Conservation (phyloP, 2,888 invertebrate species). For the Ochropleura plecta region DNA sequence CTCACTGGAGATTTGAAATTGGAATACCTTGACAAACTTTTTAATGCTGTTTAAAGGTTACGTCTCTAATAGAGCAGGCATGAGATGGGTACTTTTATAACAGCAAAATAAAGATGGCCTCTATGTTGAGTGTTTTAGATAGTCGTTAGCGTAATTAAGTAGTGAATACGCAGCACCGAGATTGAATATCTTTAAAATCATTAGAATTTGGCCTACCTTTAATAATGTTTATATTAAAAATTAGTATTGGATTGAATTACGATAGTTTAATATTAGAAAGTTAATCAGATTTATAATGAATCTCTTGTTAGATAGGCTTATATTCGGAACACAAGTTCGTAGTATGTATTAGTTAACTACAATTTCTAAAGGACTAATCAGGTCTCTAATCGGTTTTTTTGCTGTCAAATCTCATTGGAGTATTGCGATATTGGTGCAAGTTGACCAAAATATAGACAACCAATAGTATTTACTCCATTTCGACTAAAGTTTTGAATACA, state of each 20-base stretch:
- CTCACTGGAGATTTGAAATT: conserved; percentile 61
- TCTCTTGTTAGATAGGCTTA: neutral
- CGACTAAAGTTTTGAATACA: conserved; percentile 1
- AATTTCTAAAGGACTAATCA: conserved; percentile 17
- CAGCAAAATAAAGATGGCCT: conserved; percentile 59
- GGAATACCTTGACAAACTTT: conserved; percentile 64
- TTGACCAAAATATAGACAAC: conserved; percentile 3
- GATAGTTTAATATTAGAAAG: conserved; percentile 38
- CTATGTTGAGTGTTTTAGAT: conserved; percentile 45
- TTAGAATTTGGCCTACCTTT: conserved; percentile 28
- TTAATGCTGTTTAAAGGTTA: conserved; percentile 36
- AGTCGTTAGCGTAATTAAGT: conserved; percentile 69
- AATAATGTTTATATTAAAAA: conserved; percentile 47
- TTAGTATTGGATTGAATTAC: conserved; percentile 19
- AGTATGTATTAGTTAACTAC: neutral
- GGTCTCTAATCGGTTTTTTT: neutral
- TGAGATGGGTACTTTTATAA: conserved; percentile 15
- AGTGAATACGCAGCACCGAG: conserved; percentile 57
- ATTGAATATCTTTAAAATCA: conserved; percentile 57
- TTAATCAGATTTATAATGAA: conserved; percentile 10
- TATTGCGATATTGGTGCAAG: conserved; percentile 3
- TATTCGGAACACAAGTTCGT: neutral
- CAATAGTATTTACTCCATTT: neutral
- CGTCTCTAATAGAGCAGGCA: conserved; percentile 14
- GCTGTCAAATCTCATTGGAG: conserved; percentile 2